Evolutionary conservation across 2,113 vertebrate genomes (phyloP).

Genomic region (Semicossyphus pulcher): DNA sequence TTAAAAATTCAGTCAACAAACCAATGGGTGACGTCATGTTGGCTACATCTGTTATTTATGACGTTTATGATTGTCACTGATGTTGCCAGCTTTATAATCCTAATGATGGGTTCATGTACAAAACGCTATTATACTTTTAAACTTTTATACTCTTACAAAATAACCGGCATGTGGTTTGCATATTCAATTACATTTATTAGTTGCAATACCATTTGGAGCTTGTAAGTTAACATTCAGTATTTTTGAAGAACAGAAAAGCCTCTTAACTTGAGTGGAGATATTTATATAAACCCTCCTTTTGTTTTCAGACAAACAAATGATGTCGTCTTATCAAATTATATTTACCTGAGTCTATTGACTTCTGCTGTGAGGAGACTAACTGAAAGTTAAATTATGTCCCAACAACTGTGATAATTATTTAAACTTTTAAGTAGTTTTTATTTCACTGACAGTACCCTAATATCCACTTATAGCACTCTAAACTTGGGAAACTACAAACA

Average conservation of each 20-base stretch:
- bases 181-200: conserved; percentile 38
- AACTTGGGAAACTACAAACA: conserved; percentile 21
- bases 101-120: not conserved
- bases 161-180: conserved; percentile 63
- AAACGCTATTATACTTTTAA: conserved; percentile 37
- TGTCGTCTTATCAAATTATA: not conserved
- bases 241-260: conserved; percentile 33
- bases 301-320: not conserved
- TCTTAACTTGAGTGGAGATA: conserved; percentile 18
- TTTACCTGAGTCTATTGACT: conserved; percentile 7
- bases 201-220: conserved; percentile 51
- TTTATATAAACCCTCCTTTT: conserved; percentile 40
- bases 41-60: too few species aligned
- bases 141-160: conserved; percentile 68
- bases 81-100: not conserved
- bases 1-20: too few species aligned
- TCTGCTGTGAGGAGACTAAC: conserved; percentile 3
- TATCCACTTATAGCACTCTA: not conserved
- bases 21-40: too few species aligned
- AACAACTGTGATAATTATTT: conserved; percentile 6
- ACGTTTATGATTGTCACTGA: too few species aligned
- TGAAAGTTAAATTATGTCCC: conserved; percentile 3
- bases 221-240: conserved; percentile 51
- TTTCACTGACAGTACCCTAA: conserved; percentile 30
- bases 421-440: conserved; percentile 6